Evolutionary conservation across 35 echinoderm and acorn worm species (phyloP), one percentile per base, ranked within the genome.

Genomic region (Antedon bifida): DNA sequence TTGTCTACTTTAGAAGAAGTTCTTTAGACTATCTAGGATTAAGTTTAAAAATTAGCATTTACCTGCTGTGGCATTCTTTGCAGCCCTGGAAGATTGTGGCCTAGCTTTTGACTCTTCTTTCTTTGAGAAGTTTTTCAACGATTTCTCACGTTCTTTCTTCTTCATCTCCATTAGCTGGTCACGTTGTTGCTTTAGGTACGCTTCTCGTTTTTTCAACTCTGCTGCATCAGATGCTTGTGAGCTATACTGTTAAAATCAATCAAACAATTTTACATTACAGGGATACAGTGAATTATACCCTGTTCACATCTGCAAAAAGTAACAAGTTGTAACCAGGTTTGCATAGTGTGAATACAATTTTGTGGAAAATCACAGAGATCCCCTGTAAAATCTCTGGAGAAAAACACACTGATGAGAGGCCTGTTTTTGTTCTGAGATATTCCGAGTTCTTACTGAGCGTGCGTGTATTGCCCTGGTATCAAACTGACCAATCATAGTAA

Each of bases 141-240:
- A 89, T 56, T 96, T 91, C 31, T 96, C 84, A 36, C 93, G 73
- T 46, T 91, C 93, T 77, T 80, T 86, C 79, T 91, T 91, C 89
- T 96, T 96, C 84, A 89, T 86, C 14, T 83, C 89, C 29, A 96
- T 74, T 0, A 96, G 56, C 23, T 76, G 76, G 33, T 96, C 93
- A 10, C 93, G 79, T 77, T 96, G 93, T 74, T 96, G 82, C 78
- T 96, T 96, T 56, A 96, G 73, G 30, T 96, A 96, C 32, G 86
- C 86, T 36, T 88, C 93, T 78, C 93, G 35, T 44, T 81, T 91
- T 36, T 92, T 74, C 30, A 96, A 44, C 75, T 96, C 90, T 35
- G 75, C 77, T 34, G 90, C 78, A 82, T 88, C 90, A 5, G 89
- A 79, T n/a, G 35, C 29, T 30, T 89, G 23, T 34, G 32, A 74